These are phyloP conservation scores for Sebastes oblongus DNA, from an alignment of 2,797 vertebrate genomes.

Conservation along the genomic window DNA sequence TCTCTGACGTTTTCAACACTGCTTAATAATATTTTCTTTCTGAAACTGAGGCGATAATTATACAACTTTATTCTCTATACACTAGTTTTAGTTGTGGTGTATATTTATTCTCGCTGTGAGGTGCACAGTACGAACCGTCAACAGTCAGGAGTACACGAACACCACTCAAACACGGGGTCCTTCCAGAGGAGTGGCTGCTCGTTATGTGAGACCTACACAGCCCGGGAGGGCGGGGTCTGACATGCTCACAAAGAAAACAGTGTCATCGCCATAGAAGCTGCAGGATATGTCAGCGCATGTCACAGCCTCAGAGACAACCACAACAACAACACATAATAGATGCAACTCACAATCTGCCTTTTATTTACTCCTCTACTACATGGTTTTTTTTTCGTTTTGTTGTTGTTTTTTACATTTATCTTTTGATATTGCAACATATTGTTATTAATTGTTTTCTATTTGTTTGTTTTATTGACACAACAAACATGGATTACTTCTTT, in stretches of 20 bases:
- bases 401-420: no score
- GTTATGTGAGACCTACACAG: fast-evolving
- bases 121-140: background rate
- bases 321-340: no score
- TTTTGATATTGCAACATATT: no score
- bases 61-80: fast-evolving
- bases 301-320: no score
- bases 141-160: background rate
- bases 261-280: no score
- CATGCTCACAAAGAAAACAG: background rate
- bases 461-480: no score
- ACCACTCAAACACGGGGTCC: background rate
- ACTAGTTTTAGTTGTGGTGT: background rate
- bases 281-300: no score
- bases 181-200: background rate
- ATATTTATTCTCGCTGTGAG: background rate
- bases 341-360: no score
- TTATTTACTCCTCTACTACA: no score
- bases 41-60: fast-evolving
- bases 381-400: no score
- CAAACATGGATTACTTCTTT: no score
- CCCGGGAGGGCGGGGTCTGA: conserved; percentile 19
- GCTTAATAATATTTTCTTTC: fast-evolving
- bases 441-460: no score
- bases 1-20: background rate